Base-by-base conservation (phyloP, 2,888 invertebrate species). In the Drosophila sordidula region DNA sequence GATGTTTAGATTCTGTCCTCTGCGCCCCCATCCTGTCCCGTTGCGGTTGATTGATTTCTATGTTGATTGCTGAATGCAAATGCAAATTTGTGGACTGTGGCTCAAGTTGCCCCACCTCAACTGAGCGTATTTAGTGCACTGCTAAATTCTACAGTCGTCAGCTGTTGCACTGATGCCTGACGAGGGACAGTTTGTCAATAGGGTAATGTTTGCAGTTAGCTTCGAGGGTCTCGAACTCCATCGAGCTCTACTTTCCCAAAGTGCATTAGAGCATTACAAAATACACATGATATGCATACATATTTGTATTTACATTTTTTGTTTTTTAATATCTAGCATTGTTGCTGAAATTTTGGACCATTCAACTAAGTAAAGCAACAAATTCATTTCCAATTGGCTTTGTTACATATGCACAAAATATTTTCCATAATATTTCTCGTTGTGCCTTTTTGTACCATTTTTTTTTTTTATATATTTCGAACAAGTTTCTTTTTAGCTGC, bases 41-140 rank as follows among this genome's bases (percentile, higher is more conserved):
- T 79, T 85, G 80, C 76, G 83, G 79, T 85, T 84, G 84, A 84
- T 85, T 85, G 83, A 84, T 83, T 84, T 84, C 68, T 58, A 77
- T 84, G 85, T 76, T 80, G 84, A 83, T 84, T 83, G 80, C 69
- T 47, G 67, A 66, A 79, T 81, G 83, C 79, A 83, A 83, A 82
- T 83, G 75, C 77, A 81, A 77, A 79, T 81, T 56, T 75, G 75
- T 63, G 54, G 56, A 50, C 67, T 72, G 39, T 11, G 55, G 34
- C 51, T 44, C 38, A 51, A 34, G 47, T 45, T 42, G 41, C 36
- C 29, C 29, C 50, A 34, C 25, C 42, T 36, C 29, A 32, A 18
- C 41, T 38, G 38, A 36, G 45, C 50, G 57, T 78, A 80, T 80
- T 80, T 78, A 74, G 76, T 68, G 50, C 57, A 44, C 12, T 54